A percentile compares a stretch with the other conserved stretches of the same genome.
Evolutionary conservation across 2,888 invertebrate species (phyloP).

Genomic region (Ypsolopha scabrella): DNA sequence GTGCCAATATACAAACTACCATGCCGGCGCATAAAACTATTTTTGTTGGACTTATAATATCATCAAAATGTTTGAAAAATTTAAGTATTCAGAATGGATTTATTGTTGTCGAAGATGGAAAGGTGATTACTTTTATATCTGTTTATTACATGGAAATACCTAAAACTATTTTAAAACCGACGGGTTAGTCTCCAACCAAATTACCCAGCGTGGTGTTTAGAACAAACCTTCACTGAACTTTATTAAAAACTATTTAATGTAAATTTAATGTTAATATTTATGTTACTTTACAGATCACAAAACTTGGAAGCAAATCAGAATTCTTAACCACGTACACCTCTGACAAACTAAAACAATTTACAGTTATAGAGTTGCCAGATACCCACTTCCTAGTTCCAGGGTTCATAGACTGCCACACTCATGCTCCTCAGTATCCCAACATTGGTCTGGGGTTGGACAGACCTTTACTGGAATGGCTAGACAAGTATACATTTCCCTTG

Average conservation of each 20-base stretch:
- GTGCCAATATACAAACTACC: constrained; percentile 7
- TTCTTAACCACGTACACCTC: constrained; percentile 20
- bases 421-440: constrained; percentile 91
- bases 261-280: no score
- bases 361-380: constrained; percentile 22
- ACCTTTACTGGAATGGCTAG: constrained; percentile 86
- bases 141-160: no score
- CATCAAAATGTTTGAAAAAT: constrained; percentile 26
- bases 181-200: no score
- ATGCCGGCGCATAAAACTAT: constrained; percentile 32
- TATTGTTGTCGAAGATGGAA: constrained; percentile 68
- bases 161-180: no score
- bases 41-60: constrained; percentile 39
- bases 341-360: constrained; percentile 21
- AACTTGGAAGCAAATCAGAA: constrained; percentile 26
- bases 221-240: no score
- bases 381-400: constrained; percentile 87
- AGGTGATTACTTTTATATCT: constrained; percentile 41
- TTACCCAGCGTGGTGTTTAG: no score
- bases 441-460: constrained; percentile 85
- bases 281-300: constrained; percentile 30
- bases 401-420: constrained; percentile 90
- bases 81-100: constrained; percentile 57
- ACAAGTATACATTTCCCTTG: constrained; percentile 86
- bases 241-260: no score